Evolutionary conservation across 23 tunicate genomes (phyloP), one percentile per base, ranked within the genome.

Genomic region (Styela clava): DNA sequence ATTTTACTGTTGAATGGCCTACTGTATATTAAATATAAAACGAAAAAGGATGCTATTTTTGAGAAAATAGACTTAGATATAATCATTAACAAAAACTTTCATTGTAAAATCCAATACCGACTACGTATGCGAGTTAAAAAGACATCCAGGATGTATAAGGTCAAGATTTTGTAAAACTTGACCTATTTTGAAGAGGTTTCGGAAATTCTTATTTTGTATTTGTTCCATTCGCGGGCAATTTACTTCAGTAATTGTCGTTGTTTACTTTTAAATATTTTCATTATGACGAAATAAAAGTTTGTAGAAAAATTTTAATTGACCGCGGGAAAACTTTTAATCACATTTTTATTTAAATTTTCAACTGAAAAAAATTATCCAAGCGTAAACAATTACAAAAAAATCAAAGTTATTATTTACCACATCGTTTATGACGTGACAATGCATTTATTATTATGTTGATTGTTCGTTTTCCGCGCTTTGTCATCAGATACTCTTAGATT

Each of bases 391-490:
- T n/a, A n/a, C n/a, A n/a, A 44, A 5, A 44, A 44, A 44, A 44
- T 44, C 12, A 5, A 16, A 24, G 16, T 65, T 27, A 5, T 27
- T 65, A 24, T 65, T 3, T 65, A 65, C 18, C 70, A 16, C 9
- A 24, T 65, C 18, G 5, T 5, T 24, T 16, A 27, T 65, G 30
- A 65, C 70, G 70, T 65, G 70, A 65, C 70, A 65, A 24, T 27
- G 70, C 16, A 65, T 65, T 65, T 65, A 24, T 65, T 27, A 65
- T 65, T 65, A 24, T 24, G 70, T 24, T 27, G 70, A 24, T 65
- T 27, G 29, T 65, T 24, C 70, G 31, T 7, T 65, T 65, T 16
- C 70, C 56, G 56, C 56, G 56, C 56, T 7, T 44, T 44, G 56
- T 44, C 56, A 44, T 44, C 12, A 12, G 56, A 44, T 44, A 44